Percentiles rank a stretch among this genome's conserved stretches.
phyloP scores from a whole-genome alignment of 2,888 invertebrate species.

The Pemphredon lugubris region DNA sequence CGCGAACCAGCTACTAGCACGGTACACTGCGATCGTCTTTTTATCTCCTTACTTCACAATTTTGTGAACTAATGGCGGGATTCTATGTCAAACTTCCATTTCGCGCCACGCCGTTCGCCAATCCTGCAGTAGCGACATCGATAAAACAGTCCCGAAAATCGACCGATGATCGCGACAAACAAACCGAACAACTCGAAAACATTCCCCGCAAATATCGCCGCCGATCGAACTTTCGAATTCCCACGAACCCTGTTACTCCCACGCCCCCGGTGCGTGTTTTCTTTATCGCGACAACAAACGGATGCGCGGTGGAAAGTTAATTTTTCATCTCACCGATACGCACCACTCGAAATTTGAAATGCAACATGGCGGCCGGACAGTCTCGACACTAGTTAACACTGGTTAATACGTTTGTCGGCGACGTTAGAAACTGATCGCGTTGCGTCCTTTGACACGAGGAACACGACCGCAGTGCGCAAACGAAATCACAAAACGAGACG shows the following conservation, averaged over 20 bases:
- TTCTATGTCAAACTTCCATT: background rate
- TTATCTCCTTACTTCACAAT: no score
- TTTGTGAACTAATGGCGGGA: background rate
- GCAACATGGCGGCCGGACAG: conserved; percentile 40
- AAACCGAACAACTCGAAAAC: no score
- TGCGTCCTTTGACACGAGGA: background rate
- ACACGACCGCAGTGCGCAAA: background rate
- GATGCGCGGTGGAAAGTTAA: background rate
- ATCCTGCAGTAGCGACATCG: conserved; percentile 18
- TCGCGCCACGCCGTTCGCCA: conserved; percentile 21
- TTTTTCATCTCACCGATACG: conserved; percentile 9
- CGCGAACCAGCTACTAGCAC: background rate
- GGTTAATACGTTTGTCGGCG: background rate
- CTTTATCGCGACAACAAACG: background rate
- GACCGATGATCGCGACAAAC: background rate
- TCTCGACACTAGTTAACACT: no score
- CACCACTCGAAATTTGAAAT: conserved; percentile 35
- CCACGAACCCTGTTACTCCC: no score
- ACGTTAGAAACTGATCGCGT: background rate
- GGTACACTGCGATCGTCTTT: no score
- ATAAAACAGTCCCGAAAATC: conserved; percentile 46
- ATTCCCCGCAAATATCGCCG: no score
- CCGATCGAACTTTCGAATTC: no score
- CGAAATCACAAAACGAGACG: conserved; percentile 6
- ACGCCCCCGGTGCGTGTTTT: background rate